Conservation (phyloP, 2,888 invertebrate species). For the Amitus sp. region DNA sequence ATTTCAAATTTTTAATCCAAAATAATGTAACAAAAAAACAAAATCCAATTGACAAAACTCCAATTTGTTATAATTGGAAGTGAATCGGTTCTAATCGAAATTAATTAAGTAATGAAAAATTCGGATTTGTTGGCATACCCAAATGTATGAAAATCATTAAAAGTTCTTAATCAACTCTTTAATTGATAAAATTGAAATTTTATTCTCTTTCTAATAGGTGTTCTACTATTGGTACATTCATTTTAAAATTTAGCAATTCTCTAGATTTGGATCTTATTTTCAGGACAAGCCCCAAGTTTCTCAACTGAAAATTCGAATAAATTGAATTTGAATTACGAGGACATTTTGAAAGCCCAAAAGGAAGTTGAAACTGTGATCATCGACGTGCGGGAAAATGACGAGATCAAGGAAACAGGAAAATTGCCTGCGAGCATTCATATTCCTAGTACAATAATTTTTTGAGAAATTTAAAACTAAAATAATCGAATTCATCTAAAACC, state of each 20-base stretch:
- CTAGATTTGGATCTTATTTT: neutral
- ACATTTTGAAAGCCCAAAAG: conserved; percentile 62
- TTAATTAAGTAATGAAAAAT: no score
- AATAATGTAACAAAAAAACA: no score
- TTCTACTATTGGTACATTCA: neutral
- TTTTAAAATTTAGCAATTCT: neutral
- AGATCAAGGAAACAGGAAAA: conserved; percentile 75
- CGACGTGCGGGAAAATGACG: conserved; percentile 81
- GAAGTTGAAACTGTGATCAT: conserved; percentile 71
- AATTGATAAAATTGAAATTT: no score
- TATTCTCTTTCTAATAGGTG: neutral
- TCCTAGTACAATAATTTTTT: no score
- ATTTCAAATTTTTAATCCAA: no score
- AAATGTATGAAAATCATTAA: no score
- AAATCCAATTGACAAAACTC: no score
- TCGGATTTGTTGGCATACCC: no score
- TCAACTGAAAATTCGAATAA: conserved; percentile 41
- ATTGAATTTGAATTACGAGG: conserved; percentile 48
- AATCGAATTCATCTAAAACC: no score
- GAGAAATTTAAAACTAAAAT: neutral
- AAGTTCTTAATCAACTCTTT: no score
- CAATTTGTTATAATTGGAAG: no score
- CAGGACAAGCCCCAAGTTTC: conserved; percentile 10
- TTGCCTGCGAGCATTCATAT: conserved; percentile 82
- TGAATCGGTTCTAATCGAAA: no score